These are phyloP conservation scores for Ranitomeya variabilis DNA, from an alignment of 2,113 vertebrate species.

Conservation along the genomic window DNA sequence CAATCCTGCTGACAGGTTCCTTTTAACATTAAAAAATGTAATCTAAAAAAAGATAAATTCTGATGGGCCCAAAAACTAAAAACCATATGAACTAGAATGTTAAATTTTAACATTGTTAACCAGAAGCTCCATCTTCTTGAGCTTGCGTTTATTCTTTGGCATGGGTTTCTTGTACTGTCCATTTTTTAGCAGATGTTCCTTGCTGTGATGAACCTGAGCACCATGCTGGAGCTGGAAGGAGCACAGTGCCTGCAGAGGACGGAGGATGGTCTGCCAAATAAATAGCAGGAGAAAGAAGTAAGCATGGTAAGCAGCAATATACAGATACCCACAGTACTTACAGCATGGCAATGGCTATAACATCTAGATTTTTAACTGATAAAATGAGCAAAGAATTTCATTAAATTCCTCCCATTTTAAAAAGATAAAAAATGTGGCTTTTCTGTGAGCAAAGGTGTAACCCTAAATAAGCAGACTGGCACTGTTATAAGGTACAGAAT, in stretches of 20 bases:
- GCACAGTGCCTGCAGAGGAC: constrained; percentile 91
- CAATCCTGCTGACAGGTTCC: too few species aligned
- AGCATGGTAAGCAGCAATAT: neutral
- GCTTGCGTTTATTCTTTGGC: constrained; percentile 97
- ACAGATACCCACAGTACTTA: neutral
- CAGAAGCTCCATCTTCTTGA: constrained; percentile 93
- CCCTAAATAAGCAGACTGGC: too few species aligned
- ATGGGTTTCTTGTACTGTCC: constrained; percentile 93
- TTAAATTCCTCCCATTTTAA: neutral
- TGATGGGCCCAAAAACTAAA: neutral
- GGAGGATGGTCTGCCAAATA: constrained; percentile 81
- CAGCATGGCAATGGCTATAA: neutral
- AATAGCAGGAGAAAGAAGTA: constrained; percentile 11
- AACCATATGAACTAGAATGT: neutral
- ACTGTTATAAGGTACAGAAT: too few species aligned
- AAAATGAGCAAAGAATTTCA: neutral
- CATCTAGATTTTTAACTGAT: neutral
- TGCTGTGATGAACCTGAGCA: constrained; percentile 94
- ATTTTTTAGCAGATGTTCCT: constrained; percentile 90
- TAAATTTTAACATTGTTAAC: constrained; percentile 87
- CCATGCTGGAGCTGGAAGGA: constrained; percentile 96
- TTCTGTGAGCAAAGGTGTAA: too few species aligned
- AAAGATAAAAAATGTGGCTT: neutral
- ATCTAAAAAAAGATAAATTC: too few species aligned
- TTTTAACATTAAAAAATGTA: too few species aligned